Evolutionary conservation across 35 echinoderm and acorn worm species (phyloP).

Genomic region (Eucidaris tribuloides): DNA sequence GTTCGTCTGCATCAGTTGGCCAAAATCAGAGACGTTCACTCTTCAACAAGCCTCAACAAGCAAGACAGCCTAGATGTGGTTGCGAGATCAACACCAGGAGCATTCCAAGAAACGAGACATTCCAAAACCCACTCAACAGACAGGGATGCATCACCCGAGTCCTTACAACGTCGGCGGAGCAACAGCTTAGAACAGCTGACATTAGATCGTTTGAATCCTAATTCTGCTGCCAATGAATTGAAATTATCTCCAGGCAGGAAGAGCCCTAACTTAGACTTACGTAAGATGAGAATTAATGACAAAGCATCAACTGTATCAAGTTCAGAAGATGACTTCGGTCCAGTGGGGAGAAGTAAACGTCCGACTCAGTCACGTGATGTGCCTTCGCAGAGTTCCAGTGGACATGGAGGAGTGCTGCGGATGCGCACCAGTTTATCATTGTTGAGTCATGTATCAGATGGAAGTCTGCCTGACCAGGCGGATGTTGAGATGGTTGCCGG

Average conservation of each 20-base stretch:
- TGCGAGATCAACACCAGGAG: conserved; percentile 29
- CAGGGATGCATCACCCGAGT: neutral
- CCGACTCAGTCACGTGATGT: neutral
- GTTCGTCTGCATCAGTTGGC: conserved; percentile 39
- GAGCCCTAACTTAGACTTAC: conserved; percentile 36
- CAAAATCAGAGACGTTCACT: conserved; percentile 1
- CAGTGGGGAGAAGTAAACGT: neutral
- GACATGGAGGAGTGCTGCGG: neutral
- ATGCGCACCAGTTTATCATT: neutral
- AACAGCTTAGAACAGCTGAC: neutral
- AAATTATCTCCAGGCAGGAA: conserved; percentile 18
- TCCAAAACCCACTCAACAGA: neutral
- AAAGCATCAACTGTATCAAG: neutral
- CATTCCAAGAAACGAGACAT: conserved; percentile 28
- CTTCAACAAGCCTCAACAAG: neutral
- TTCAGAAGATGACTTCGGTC: conserved; percentile 21
- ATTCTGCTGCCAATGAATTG: neutral
- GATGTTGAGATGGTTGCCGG: conserved; percentile 55
- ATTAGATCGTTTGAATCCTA: neutral
- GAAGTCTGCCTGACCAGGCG: neutral
- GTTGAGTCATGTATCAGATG: neutral
- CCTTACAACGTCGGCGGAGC: neutral
- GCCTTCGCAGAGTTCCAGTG: neutral
- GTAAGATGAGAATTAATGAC: neutral
- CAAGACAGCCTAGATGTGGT: conserved; percentile 21